Conservation (phyloP, 2,113 vertebrate genomes). For the Eonycteris spelaea region DNA sequence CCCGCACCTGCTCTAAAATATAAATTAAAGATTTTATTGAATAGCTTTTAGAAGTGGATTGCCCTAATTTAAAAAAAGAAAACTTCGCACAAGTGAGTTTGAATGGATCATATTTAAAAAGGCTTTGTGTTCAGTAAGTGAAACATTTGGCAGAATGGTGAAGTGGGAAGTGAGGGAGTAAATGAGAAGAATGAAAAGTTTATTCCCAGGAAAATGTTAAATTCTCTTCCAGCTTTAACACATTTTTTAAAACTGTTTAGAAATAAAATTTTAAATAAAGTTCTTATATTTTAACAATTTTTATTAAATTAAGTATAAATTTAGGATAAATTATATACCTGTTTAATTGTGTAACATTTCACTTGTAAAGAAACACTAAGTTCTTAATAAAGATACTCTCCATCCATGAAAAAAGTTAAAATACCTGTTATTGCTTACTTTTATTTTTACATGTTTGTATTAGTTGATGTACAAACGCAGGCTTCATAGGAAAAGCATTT, state of each 20-base stretch:
- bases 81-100: not conserved
- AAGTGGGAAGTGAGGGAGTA: not conserved
- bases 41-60: conserved; percentile 16
- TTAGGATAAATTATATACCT: not conserved
- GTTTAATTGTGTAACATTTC: not conserved
- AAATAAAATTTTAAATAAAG: conserved; percentile 22
- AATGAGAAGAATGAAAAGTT: conserved; percentile 8
- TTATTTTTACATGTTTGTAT: not conserved
- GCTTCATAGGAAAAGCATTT: not conserved
- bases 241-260: conserved; percentile 7
- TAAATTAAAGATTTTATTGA: not conserved
- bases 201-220: not conserved
- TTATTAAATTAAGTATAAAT: conserved; percentile 17
- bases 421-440: not conserved
- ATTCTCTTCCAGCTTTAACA: conserved; percentile 5
- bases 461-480: not conserved
- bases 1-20: not conserved
- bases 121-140: not conserved
- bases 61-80: not conserved
- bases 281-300: not conserved
- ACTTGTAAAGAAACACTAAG: not conserved
- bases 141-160: not conserved
- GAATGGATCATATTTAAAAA: not conserved
- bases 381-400: not conserved
- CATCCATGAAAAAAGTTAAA: not conserved